These are phyloP conservation scores for Hesperia comma DNA, from an alignment of 2,888 invertebrate genomes.

Conservation along the genomic window DNA sequence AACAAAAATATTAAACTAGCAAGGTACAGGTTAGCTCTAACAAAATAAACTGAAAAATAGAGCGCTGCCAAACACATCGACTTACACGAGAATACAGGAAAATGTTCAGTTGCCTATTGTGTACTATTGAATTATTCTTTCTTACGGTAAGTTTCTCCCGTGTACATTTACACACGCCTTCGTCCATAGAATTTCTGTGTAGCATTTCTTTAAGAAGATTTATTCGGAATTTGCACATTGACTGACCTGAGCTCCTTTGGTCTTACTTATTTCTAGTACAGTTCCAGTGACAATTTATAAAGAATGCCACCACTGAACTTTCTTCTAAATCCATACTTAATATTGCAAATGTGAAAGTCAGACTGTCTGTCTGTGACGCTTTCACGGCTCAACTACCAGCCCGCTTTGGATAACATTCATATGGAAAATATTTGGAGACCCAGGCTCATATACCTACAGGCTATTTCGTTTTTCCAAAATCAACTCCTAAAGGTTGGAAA, in stretches of 20 bases:
- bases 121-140: conserved; percentile 31
- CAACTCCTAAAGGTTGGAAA: too few relatives aligned
- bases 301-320: too few relatives aligned
- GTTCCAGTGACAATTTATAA: not conserved
- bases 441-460: too few relatives aligned
- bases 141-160: conserved; percentile 30
- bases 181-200: conserved; percentile 31
- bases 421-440: too few relatives aligned
- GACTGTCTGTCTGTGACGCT: too few relatives aligned
- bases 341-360: too few relatives aligned
- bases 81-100: conserved; percentile 8
- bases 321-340: too few relatives aligned
- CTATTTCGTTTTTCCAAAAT: too few relatives aligned
- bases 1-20: too few relatives aligned
- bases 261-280: not conserved
- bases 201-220: conserved; percentile 34
- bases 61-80: conserved; percentile 10
- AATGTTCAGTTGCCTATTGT: conserved; percentile 23
- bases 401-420: too few relatives aligned
- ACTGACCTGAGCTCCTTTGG: conserved; percentile 29
- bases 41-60: conserved; percentile 7
- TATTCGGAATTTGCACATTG: conserved; percentile 35
- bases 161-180: conserved; percentile 30
- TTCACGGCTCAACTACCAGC: too few relatives aligned
- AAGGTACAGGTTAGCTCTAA: conserved; percentile 2